Percentiles rank a stretch among this genome's conserved stretches.
Evolutionary conservation across 2,888 invertebrate species (phyloP).

Genomic region (Tubulanus polymorphus): DNA sequence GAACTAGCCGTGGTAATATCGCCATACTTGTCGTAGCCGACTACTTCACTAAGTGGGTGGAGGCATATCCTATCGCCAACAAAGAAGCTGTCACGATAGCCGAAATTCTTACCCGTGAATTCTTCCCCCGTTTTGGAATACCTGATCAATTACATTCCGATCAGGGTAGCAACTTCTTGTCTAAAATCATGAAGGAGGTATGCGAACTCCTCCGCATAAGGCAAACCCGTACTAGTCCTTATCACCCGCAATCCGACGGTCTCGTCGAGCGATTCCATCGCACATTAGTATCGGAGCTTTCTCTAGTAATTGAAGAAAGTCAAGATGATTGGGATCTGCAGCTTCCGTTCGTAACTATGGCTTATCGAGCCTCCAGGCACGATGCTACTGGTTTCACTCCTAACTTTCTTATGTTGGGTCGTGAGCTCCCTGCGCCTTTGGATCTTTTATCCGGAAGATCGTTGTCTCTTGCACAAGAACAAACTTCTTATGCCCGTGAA

Average conservation of each 20-base stretch:
- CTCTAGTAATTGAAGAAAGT: constrained; percentile 5
- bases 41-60: too few relatives aligned
- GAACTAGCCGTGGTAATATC: too few relatives aligned
- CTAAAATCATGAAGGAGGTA: constrained; percentile 8
- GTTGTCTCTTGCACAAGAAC: too few relatives aligned
- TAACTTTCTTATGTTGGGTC: constrained; percentile 10
- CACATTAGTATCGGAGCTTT: constrained; percentile 6
- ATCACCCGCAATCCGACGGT: constrained; percentile 4
- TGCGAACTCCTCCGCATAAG: background rate
- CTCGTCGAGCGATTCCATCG: constrained; percentile 8
- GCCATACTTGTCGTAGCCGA: too few relatives aligned
- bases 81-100: constrained; percentile 4
- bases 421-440: constrained; percentile 15
- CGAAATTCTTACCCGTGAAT: constrained; percentile 6
- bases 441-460: too few relatives aligned
- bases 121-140: constrained; percentile 3
- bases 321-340: constrained; percentile 9
- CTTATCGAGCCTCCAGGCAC: constrained; percentile 8
- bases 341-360: constrained; percentile 6
- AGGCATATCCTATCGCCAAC: background rate
- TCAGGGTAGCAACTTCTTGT: constrained; percentile 5
- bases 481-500: too few relatives aligned
- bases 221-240: constrained; percentile 5
- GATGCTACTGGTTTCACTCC: constrained; percentile 11
- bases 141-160: constrained; percentile 6